Base-by-base conservation (phyloP, 2,888 invertebrate genomes). In the Chaitophorus viminalis region DNA sequence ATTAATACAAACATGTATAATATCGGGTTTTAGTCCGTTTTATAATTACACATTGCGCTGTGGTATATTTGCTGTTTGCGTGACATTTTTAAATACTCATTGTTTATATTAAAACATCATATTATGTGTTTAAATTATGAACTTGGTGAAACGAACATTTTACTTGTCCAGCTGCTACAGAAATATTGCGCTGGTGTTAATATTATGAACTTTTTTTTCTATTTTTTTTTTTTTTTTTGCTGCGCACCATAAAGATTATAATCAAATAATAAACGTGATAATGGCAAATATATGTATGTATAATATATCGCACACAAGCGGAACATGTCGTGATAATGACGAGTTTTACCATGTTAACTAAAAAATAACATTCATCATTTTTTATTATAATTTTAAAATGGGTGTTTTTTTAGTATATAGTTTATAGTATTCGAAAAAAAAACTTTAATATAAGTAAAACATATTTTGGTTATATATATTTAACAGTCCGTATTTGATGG, bases 181-280 rank as follows among this genome's bases (percentile, higher is more conserved):
- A 54, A 33, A 84, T 76, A 83, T 75, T 65, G 11, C n/a, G n/a
- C 17, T 18, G 31, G 46, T 33, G 52, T 68, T 52, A 84, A 84
- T 84, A 84, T 84, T 33, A 84, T 68, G 25, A 84, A 33, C n/a
- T 46, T 84, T 77, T 83, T 84, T 84, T 11, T 46, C 1, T 39
- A 9, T 39, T 39, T 39, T 39, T 39, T 84, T 18, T 46, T 46
- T 46, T 46, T 77, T 18, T 52, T n/a, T 25, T 18, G 76, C 76
- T 68, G 76, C 68, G 46, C 11, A 46, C 76, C 76, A 84, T 84
- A 84, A 77, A 84, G 84, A 84, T 84, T 77, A 77, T 77, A 68
- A 84, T 84, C 84, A 68, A 84, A 84, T 84, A 84, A 84, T 84
- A 84, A 84, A 84, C 76, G 76, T 77, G 84, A 77, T 77, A 77